Conservation (phyloP, 2,888 invertebrate genomes). For the Agonopterix arenella region DNA sequence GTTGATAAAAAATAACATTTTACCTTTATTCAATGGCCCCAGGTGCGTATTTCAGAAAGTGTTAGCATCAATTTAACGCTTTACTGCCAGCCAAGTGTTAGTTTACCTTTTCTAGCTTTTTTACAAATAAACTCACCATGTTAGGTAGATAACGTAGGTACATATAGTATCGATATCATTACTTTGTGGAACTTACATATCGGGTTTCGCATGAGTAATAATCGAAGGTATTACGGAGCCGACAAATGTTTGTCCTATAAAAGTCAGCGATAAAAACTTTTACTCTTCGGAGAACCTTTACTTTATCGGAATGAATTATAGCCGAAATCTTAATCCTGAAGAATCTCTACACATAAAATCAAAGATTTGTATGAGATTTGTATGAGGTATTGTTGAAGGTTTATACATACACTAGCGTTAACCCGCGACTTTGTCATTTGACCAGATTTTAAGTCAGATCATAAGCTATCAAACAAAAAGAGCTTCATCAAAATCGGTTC, state of each 20-base stretch:
- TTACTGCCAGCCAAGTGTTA: not conserved
- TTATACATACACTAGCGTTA: too few relatives aligned
- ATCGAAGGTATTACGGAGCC: not conserved
- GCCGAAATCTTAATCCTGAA: conserved; percentile 1
- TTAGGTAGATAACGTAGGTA: too few relatives aligned
- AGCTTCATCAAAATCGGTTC: too few relatives aligned
- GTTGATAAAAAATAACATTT: too few relatives aligned
- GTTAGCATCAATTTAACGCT: conserved; percentile 6
- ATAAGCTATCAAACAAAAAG: too few relatives aligned
- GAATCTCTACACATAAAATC: not conserved
- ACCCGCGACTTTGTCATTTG: too few relatives aligned
- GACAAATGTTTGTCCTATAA: conserved; percentile 8
- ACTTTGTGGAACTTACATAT: too few relatives aligned
- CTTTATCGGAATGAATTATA: conserved; percentile 5
- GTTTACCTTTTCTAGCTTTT: not conserved
- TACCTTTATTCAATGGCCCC: not conserved
- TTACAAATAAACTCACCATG: not conserved
- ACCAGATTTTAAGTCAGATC: too few relatives aligned
- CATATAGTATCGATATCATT: too few relatives aligned
- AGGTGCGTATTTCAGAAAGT: conserved; percentile 7
- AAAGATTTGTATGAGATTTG: too few relatives aligned
- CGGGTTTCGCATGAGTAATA: too few relatives aligned
- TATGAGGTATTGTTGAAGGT: too few relatives aligned
- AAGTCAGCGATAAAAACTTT: conserved; percentile 9
- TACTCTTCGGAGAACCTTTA: not conserved